These are phyloP conservation scores for Baronia brevicornis DNA, from an alignment of 2,888 invertebrate genomes.

Conservation along the genomic window DNA sequence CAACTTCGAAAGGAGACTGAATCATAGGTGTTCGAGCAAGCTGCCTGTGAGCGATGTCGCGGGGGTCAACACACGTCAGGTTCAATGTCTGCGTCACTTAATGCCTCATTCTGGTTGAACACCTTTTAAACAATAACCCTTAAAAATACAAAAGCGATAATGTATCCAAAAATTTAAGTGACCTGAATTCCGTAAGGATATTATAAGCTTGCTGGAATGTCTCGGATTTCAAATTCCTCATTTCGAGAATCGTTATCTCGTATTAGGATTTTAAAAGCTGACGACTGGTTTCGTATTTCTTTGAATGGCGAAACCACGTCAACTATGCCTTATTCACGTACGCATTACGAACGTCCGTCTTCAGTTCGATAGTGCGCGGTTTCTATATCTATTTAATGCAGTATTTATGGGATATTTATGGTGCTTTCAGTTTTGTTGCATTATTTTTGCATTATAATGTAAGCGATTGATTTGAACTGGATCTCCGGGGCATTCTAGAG, in stretches of 20 bases:
- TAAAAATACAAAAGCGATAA: conserved; percentile 50
- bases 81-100: conserved; percentile 53
- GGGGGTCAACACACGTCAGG: conserved; percentile 51
- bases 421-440: no score
- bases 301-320: conserved; percentile 9
- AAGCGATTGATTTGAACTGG: no score
- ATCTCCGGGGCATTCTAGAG: no score
- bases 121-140: conserved; percentile 53
- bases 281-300: conserved; percentile 13
- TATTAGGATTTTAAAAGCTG: conserved; percentile 24
- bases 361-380: no score
- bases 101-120: conserved; percentile 44
- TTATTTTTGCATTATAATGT: conserved; percentile 3
- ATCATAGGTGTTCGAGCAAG: conserved; percentile 42
- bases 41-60: conserved; percentile 37
- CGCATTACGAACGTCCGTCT: no score
- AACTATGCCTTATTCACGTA: not conserved
- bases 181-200: conserved; percentile 22
- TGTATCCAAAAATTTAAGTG: conserved; percentile 47
- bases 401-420: not conserved
- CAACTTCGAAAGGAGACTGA: conserved; percentile 40
- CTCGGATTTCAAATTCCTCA: conserved; percentile 21
- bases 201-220: conserved; percentile 25
- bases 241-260: conserved; percentile 27
- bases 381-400: no score